phyloP scores from a whole-genome alignment of 2,113 vertebrate genomes.

The Mionectes macconnelli region DNA sequence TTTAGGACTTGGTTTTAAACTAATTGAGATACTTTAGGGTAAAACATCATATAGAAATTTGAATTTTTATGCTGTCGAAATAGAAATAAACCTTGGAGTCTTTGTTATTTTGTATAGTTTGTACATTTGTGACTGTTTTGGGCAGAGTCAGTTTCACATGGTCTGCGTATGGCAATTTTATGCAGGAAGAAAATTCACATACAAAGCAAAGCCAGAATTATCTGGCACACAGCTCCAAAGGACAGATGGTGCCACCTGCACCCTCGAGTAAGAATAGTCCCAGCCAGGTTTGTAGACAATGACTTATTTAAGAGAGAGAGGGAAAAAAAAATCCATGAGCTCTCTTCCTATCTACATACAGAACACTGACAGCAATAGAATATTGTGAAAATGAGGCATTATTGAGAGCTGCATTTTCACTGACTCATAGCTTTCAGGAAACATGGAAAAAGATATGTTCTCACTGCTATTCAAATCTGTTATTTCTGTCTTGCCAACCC shows the following conservation, averaged over 20 bases:
- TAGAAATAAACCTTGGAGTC: background rate
- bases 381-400: background rate
- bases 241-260: slow-evolving; percentile 69
- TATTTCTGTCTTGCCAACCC: background rate
- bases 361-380: background rate
- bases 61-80: background rate
- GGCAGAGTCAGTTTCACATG: slow-evolving; percentile 9
- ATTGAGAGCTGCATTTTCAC: background rate
- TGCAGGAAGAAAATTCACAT: slow-evolving; percentile 39
- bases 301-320: slow-evolving; percentile 44
- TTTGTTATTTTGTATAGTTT: background rate
- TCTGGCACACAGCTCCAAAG: slow-evolving; percentile 29
- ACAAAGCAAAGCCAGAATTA: slow-evolving; percentile 25
- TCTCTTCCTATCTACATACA: background rate
- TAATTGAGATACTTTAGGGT: background rate
- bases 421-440: background rate
- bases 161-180: slow-evolving; percentile 38
- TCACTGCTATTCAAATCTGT: background rate
- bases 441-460: background rate
- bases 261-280: background rate
- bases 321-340: accelerated
- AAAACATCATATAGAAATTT: background rate
- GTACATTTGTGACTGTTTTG: background rate
- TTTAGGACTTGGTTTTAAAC: background rate
- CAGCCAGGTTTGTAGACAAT: slow-evolving; percentile 58